Evolutionary conservation across 2,888 invertebrate genomes (phyloP), one percentile per base, ranked within the genome.

Genomic region (Muscina levida): DNA sequence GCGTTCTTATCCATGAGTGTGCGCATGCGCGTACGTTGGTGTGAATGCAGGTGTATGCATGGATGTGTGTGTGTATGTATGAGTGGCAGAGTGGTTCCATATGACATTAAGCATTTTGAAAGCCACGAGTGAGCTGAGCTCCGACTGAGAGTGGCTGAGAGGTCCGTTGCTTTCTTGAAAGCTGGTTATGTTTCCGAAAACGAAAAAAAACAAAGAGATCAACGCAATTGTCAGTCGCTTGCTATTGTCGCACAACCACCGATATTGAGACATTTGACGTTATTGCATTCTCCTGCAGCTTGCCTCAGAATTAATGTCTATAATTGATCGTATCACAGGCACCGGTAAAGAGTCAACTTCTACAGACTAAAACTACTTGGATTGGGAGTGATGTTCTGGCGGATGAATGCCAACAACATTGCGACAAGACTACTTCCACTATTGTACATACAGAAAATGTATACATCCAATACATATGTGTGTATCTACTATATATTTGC

Each of bases 221-320:
- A 70, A 73, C 46, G 53, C 62, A 72, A 46, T 53, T 53, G 56
- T 42, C 44, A 31, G 26, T 19, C 56, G 15, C 15, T 51, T 5
- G 31, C 31, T 31, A 31, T 31, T 31, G 31, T 31, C 31, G 31
- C 31, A 75, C 17, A 11, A 66, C 65, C 46, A 11, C 19, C 53
- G 62, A 57, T 59, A 73, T 74, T 71, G 66, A 26, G 65, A 56
- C 46, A 70, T 72, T 86, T 82, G 76, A 72, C 82, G 82, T 83
- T 84, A 83, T 83, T 73, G 84, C 84, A 87, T 87, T 87, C 88
- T 87, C 87, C 84, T 86, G 85, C 17, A 68, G 78, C 65, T 79
- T 78, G 77, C 65, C 46, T 42, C 70, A 59, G 73, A 76, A 73
- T 56, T 76, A 73, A 73, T 82, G 79, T 78, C 4, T 84, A 83